Evolutionary conservation across 2,113 vertebrate genomes (phyloP), one percentile per base, ranked within the genome.

Genomic region (Oryzias melastigma): DNA sequence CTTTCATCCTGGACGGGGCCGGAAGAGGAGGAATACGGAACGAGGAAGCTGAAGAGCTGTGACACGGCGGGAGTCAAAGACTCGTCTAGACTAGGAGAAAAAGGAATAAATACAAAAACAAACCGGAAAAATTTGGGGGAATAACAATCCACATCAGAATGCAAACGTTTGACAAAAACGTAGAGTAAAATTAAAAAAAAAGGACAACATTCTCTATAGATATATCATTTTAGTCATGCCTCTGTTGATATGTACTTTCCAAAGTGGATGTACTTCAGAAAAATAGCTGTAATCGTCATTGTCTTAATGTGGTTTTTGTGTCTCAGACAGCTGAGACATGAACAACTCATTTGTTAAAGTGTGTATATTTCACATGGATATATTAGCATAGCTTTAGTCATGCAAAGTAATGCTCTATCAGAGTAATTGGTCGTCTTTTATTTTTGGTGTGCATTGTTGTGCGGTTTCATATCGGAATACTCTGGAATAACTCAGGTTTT

Each of bases 401-500:
- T 86, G 83, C 82, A 80, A 89, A 89, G 88, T 87, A 80, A 68
- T 73, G 77, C 77, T 68, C 71, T 74, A 81, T 77, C 72, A 87
- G 78, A 83, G 75, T 73, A 81, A 86, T 79, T 58, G 90, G 64
- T 70, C 82, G 84, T 85, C 29, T 45, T 87, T 91, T 87, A 78
- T 89, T 89, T 90, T 88, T 77, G 42, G 85, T 84, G 87, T 89
- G 81, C 79, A 75, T 90, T 79, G 80, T 88, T 75, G 90, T 92
- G 86, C 82, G 85, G 82, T 91, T 91, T 92, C 84, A 89, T 88
- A 90, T 76, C 66, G 77, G 81, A 80, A 88, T 88, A 88, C 73
- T 85, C 87, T 89, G 82, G 74, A 89, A 91, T 86, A 93, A 89
- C 92, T 93, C 92, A 93, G 92, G 92, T 90, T 92, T 92, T 82